Evolutionary conservation across 2,888 invertebrate genomes (phyloP).

Genomic region (Meghimatium bilineatum): DNA sequence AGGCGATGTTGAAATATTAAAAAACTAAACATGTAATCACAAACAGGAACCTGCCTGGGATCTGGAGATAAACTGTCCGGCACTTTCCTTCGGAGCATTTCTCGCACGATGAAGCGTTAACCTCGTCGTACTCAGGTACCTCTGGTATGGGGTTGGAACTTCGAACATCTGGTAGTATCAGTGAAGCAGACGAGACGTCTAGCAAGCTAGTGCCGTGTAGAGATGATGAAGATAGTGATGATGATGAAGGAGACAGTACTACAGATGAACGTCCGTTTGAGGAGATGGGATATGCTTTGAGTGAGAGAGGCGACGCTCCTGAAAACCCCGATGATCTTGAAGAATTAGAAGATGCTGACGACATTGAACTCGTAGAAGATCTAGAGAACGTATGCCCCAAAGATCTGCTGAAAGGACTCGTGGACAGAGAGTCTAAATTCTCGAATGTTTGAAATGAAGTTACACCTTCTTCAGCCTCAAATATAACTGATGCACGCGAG

Average conservation of each 20-base stretch:
- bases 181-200: background rate
- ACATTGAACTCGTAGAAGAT: slow-evolving; percentile 16
- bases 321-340: slow-evolving; percentile 13
- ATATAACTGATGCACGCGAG: background rate
- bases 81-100: slow-evolving; percentile 55
- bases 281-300: background rate
- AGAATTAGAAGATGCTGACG: slow-evolving; percentile 23
- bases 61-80: slow-evolving; percentile 54
- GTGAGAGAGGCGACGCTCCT: background rate
- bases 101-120: slow-evolving; percentile 52
- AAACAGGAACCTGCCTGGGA: slow-evolving; percentile 52
- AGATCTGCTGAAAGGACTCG: background rate
- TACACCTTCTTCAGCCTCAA: slow-evolving; percentile 25
- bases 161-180: background rate
- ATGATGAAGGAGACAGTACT: slow-evolving; percentile 21
- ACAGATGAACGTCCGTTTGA: slow-evolving; percentile 11
- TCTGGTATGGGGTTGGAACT: slow-evolving; percentile 30
- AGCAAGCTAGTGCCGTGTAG: background rate
- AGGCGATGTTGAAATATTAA: background rate
- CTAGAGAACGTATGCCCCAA: background rate
- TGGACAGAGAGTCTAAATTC: background rate
- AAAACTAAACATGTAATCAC: background rate
- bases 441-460: slow-evolving; percentile 31
- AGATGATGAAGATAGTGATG: slow-evolving; percentile 25
- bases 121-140: slow-evolving; percentile 55